Base-by-base conservation (phyloP, 2,113 vertebrate genomes). In the Notechis scutatus region DNA sequence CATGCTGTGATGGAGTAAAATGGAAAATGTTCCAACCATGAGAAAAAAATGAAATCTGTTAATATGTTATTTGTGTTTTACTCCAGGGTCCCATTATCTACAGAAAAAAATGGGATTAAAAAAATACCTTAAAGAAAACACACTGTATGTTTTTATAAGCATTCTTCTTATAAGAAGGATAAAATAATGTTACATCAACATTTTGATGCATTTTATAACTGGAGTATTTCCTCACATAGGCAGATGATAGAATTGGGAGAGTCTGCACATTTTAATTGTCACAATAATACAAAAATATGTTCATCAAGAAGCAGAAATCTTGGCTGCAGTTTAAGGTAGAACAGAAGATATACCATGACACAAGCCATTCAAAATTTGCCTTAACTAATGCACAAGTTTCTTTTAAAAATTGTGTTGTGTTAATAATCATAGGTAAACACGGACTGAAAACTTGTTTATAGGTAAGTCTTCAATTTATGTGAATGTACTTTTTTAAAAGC, bases 281-380 rank as follows among this genome's bases (percentile, higher is more conserved):
- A 85, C 54, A 50, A 54, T 34, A 26, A 0, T 1, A 54, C 5
- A 61, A 55, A 93, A 59, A 89, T 11, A 26, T 52, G 91, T 90
- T 24, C 52, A 3, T 61, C 55, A 93, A 57, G 18, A 45, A 50
- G 0, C 0, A 7, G 88, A 29, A 39, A n/a, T 29, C 39, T n/a
- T 1, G 1, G 9, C 8, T 45, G 7, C 39, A 90, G 64, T 85
- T 21, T 54, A 12, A 91, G 54, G 85, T 0, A 93, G 11, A 86
- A 23, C 52, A 95, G 87, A n/a, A 12, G 21, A 21, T 52, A 20
- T 52, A 52, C 8, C 18, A 57, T 26, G 59, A 91, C 88, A 91
- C 21, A 93, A 91, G 29, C 26, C 0, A n/a, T 29, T 12, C 5
- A 5, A 88, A 90, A 93, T 50, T 7, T 14, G 5, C 26, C 52